Evolutionary conservation across 2,797 vertebrate species (phyloP).

Genomic region (Garrulus glandarius): DNA sequence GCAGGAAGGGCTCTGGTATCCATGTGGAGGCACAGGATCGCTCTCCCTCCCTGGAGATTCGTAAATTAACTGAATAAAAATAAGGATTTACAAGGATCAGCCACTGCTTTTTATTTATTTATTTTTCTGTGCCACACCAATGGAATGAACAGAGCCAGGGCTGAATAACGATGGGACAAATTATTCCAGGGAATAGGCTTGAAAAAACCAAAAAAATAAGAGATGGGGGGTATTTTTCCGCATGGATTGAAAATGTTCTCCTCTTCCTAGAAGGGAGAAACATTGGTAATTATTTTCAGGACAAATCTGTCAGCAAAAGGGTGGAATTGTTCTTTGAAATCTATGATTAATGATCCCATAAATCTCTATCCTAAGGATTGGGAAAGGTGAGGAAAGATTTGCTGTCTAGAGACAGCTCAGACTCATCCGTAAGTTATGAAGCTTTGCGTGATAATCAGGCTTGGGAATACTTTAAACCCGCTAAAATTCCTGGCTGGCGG

Average conservation of each 20-base stretch:
- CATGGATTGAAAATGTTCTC: background rate
- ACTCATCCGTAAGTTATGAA: background rate
- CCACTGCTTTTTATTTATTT: background rate
- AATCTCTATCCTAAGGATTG: background rate
- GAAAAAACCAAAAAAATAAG: background rate
- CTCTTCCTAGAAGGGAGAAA: background rate
- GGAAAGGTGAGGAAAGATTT: background rate
- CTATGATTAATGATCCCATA: background rate
- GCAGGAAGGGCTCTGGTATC: background rate
- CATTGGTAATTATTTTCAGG: background rate
- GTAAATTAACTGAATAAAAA: background rate
- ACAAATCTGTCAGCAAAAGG: background rate
- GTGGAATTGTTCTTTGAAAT: background rate
- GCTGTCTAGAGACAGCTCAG: background rate
- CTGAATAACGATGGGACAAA: accelerated
- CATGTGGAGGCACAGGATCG: background rate
- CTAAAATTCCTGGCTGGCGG: background rate
- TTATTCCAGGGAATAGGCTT: background rate
- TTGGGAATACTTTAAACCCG: background rate
- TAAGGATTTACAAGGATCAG: background rate
- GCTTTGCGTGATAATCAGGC: accelerated
- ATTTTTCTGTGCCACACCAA: background rate
- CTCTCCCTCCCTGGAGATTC: background rate
- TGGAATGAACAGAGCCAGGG: background rate
- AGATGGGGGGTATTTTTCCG: background rate